Conservation (phyloP, 2,888 invertebrate species). For the Mythimna ferrago region DNA sequence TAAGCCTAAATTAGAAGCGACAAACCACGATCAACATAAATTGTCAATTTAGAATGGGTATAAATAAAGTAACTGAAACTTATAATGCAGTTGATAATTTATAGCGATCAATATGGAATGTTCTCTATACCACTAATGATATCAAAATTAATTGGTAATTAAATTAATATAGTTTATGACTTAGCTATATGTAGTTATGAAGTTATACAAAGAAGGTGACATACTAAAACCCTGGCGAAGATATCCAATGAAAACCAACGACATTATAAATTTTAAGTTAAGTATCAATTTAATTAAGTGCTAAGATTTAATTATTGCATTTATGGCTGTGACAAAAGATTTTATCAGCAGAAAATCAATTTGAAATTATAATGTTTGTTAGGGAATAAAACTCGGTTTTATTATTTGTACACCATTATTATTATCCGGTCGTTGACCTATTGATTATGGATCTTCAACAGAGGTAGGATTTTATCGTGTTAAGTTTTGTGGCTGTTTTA, state of each 20-base stretch:
- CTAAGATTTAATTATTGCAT: slow-evolving; percentile 39
- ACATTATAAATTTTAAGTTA: slow-evolving; percentile 32
- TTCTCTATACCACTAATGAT: slow-evolving; percentile 19
- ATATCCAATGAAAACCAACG: slow-evolving; percentile 17
- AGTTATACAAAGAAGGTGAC: slow-evolving; percentile 15
- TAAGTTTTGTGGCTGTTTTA: too few species aligned
- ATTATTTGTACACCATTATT: slow-evolving; percentile 3
- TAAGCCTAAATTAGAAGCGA: neutral
- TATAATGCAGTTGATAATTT: slow-evolving; percentile 19
- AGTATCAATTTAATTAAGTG: slow-evolving; percentile 43
- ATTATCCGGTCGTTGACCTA: slow-evolving; percentile 18
- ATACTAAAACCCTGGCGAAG: slow-evolving; percentile 12
- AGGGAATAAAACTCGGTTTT: neutral
- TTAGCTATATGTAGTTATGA: too few species aligned
- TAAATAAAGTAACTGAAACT: slow-evolving; percentile 12
- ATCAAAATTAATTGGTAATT: slow-evolving; percentile 34
- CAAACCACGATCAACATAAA: neutral
- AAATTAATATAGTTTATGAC: slow-evolving; percentile 17
- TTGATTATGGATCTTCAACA: slow-evolving; percentile 16
- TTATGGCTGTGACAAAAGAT: slow-evolving; percentile 23
- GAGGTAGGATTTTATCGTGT: neutral
- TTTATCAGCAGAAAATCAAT: slow-evolving; percentile 40
- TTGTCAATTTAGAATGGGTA: neutral
- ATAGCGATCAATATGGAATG: slow-evolving; percentile 22
- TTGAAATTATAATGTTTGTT: slow-evolving; percentile 22